phyloP scores from a whole-genome alignment of 64 coral and sea anemone species.

The Dendrophyllia cribrosa region DNA sequence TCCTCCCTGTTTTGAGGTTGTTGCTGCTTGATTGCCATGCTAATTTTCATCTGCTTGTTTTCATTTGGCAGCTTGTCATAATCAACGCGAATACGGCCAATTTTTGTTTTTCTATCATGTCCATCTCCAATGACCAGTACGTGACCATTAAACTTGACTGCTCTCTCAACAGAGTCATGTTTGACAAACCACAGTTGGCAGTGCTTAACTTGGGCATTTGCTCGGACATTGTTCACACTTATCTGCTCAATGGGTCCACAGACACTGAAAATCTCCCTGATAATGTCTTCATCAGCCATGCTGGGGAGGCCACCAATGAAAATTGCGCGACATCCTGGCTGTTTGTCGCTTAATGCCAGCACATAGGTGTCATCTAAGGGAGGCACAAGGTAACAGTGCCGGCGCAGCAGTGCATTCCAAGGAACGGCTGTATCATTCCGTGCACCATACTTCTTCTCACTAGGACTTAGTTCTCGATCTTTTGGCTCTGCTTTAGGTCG shows the following conservation, averaged over 20 bases:
- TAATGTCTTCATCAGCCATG: conserved; percentile 76
- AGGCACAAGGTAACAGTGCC: conserved; percentile 73
- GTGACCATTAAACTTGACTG: conserved; percentile 77
- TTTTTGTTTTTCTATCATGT: conserved; percentile 39
- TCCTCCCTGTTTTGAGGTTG: conserved; percentile 41
- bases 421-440: background rate
- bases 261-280: conserved; percentile 76
- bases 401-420: conserved; percentile 44
- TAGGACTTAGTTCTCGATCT: background rate
- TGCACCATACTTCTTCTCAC: background rate
- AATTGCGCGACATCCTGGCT: conserved; percentile 74
- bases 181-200: conserved; percentile 63
- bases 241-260: conserved; percentile 79
- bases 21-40: background rate
- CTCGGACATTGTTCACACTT: conserved; percentile 42
- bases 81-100: conserved; percentile 74
- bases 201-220: conserved; percentile 24
- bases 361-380: conserved; percentile 59
- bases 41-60: conserved; percentile 28
- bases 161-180: conserved; percentile 74
- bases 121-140: conserved; percentile 67
- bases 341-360: conserved; percentile 60
- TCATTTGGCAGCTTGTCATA: conserved; percentile 67
- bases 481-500: background rate
- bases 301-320: conserved; percentile 76